phyloP scores from a whole-genome alignment of 2,888 invertebrate genomes.

The Drosophila falleni region DNA sequence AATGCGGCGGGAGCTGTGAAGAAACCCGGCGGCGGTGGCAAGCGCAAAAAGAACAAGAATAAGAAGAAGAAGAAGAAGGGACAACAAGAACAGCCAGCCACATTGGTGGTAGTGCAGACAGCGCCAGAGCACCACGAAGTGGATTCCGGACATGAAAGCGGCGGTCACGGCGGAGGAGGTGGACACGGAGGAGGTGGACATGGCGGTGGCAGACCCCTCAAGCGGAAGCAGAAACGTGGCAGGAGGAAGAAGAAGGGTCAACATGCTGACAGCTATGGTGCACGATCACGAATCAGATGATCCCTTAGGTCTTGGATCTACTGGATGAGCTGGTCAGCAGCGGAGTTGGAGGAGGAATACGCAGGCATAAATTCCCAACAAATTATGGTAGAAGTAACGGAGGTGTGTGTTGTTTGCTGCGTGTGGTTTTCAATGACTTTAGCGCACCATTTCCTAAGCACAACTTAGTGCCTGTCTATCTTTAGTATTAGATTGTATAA shows the following conservation, averaged over 20 bases:
- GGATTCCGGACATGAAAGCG: constrained; percentile 48
- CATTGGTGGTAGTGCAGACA: constrained; percentile 80
- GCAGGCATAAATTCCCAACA: constrained; percentile 82
- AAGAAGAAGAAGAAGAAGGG: constrained; percentile 68
- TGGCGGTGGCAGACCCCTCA: constrained; percentile 65
- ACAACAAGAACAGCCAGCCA: constrained; percentile 72
- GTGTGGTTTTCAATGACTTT: constrained; percentile 83
- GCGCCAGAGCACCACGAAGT: constrained; percentile 70
- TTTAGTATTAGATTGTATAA: constrained; percentile 15
- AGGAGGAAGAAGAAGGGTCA: constrained; percentile 81
- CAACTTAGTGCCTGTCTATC: constrained; percentile 69
- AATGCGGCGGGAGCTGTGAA: constrained; percentile 52
- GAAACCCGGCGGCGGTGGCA: constrained; percentile 72
- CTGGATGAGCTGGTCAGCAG: constrained; percentile 75
- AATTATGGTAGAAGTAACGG: constrained; percentile 86
- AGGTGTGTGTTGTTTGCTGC: constrained; percentile 84
- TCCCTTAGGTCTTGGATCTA: constrained; percentile 72
- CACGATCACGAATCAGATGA: constrained; percentile 68
- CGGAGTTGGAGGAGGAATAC: constrained; percentile 60
- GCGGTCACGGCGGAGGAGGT: constrained; percentile 53
- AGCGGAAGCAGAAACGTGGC: constrained; percentile 80
- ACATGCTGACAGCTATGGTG: constrained; percentile 37
- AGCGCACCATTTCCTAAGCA: constrained; percentile 82
- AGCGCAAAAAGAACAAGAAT: constrained; percentile 70
- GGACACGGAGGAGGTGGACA: constrained; percentile 39